A percentile compares a stretch with the other conserved stretches of the same genome.
These are phyloP conservation scores for Lithophane semibrunnea DNA, from an alignment of 2,888 invertebrate genomes.

Conservation along the genomic window DNA sequence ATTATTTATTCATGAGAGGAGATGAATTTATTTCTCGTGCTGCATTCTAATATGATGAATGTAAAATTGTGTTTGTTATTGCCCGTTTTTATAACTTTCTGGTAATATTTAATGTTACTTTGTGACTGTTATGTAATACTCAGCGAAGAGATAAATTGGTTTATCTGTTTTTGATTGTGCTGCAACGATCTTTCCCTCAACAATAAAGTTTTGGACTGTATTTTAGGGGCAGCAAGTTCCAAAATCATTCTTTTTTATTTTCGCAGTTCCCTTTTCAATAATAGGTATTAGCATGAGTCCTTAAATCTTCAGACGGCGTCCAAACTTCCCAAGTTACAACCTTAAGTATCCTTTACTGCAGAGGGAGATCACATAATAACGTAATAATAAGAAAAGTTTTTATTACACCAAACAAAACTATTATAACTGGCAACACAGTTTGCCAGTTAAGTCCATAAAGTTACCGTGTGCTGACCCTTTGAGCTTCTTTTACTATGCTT, in stretches of 20 bases:
- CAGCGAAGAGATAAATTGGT: background rate
- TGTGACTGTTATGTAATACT: background rate
- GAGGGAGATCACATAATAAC: conserved; percentile 59
- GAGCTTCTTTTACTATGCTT: conserved; percentile 79
- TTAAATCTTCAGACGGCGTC: conserved; percentile 20
- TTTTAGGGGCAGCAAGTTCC: background rate
- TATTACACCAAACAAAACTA: conserved; percentile 65
- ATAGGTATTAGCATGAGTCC: background rate
- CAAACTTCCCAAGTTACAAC: conserved; percentile 45
- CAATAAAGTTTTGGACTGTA: background rate
- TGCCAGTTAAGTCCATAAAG: conserved; percentile 78
- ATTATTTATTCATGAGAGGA: conserved; percentile 52
- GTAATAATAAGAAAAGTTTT: conserved; percentile 68
- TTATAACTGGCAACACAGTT: conserved; percentile 71
- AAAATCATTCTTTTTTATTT: conserved; percentile 8
- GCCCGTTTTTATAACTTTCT: background rate
- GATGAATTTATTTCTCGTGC: conserved; percentile 45
- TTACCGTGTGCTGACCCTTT: conserved; percentile 76
- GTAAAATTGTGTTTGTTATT: conserved; percentile 33
- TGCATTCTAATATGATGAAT: conserved; percentile 49
- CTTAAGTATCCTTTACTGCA: conserved; percentile 34
- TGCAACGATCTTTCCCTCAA: background rate
- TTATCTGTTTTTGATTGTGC: background rate
- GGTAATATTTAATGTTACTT: background rate
- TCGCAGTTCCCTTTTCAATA: background rate